phyloP scores from a whole-genome alignment of 2,113 vertebrate genomes.

The Percopsis transmontana region DNA sequence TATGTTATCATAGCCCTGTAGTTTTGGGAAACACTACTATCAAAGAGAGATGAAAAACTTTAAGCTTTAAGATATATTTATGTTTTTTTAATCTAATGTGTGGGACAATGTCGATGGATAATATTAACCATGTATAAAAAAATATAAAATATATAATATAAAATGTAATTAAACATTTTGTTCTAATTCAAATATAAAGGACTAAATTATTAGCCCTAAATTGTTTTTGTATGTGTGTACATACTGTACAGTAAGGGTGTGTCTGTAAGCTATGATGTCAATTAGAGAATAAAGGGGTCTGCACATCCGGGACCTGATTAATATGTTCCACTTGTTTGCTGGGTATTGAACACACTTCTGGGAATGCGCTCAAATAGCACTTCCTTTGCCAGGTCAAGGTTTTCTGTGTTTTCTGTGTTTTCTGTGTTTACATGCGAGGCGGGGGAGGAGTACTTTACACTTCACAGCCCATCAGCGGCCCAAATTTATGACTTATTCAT shows the following conservation, averaged over 20 bases:
- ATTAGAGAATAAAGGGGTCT: conserved; percentile 42
- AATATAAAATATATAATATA: too few relatives aligned
- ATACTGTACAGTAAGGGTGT: too few relatives aligned
- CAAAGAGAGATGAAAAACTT: conserved; percentile 8
- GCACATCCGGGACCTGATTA: conserved; percentile 50
- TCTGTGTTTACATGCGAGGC: conserved; percentile 34
- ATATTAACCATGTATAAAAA: too few relatives aligned
- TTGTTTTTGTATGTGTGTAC: neutral
- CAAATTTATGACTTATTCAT: conserved; percentile 53
- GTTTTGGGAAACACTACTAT: conserved; percentile 7
- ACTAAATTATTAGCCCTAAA: too few relatives aligned
- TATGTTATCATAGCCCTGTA: conserved; percentile 15
- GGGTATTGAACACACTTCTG: conserved; percentile 41
- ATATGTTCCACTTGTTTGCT: conserved; percentile 56
- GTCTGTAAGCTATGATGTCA: neutral
- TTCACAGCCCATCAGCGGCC: conserved; percentile 41
- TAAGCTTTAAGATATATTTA: neutral
- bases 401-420: conserved; percentile 26
- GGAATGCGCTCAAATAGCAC: conserved; percentile 46
- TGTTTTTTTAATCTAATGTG: too few relatives aligned
- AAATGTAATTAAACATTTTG: too few relatives aligned
- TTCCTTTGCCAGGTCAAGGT: conserved; percentile 38
- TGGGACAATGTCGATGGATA: too few relatives aligned
- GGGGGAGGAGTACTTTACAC: conserved; percentile 43
- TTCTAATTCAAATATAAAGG: too few relatives aligned